Evolutionary conservation across 2,888 invertebrate species (phyloP).

Genomic region (Coenonympha arcania): DNA sequence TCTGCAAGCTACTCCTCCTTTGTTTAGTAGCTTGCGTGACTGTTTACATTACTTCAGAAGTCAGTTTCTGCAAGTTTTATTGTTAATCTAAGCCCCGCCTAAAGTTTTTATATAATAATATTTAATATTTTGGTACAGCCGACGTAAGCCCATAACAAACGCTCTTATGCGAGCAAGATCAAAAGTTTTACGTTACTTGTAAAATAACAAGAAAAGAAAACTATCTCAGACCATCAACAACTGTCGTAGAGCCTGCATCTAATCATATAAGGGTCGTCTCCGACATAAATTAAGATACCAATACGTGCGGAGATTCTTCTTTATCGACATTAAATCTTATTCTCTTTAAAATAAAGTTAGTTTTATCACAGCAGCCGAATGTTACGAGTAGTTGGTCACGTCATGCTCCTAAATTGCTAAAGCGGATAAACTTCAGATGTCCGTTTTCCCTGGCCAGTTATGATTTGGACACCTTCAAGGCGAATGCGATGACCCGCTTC

Average conservation of each 20-base stretch:
- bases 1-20: too few relatives aligned
- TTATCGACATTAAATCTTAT: neutral
- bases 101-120: too few relatives aligned
- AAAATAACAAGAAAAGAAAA: neutral
- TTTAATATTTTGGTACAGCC: too few relatives aligned
- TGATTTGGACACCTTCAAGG: neutral
- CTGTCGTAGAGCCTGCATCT: neutral
- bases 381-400: neutral
- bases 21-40: too few relatives aligned
- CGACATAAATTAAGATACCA: neutral
- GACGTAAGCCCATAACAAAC: too few relatives aligned
- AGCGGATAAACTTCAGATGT: neutral
- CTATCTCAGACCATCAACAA: neutral
- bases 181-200: neutral
- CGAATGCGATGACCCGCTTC: neutral
- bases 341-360: neutral
- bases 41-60: too few relatives aligned
- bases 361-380: neutral
- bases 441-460: conserved; percentile 4
- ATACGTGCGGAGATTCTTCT: neutral
- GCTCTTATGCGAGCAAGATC: too few relatives aligned
- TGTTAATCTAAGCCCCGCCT: too few relatives aligned
- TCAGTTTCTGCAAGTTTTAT: too few relatives aligned
- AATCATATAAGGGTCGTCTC: neutral
- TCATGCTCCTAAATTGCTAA: neutral